Conservation (phyloP, 2,888 invertebrate species). For the Rhagophthalmus giganteus region DNA sequence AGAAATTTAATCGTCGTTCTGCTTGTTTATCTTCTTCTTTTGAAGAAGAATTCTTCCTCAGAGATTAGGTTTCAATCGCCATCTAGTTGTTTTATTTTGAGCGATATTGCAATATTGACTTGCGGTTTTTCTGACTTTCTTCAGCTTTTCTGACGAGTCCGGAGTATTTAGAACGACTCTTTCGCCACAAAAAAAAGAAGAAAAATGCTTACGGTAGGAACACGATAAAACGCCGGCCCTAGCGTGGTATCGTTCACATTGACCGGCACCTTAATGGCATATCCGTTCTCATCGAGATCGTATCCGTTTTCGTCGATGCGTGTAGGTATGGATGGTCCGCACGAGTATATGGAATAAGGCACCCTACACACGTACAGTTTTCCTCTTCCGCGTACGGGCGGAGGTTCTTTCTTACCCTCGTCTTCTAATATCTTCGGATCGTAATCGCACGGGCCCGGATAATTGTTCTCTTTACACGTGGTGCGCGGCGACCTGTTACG, state of each 20-base stretch:
- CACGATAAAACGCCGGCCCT: constrained; percentile 45
- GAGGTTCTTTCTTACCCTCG: constrained; percentile 17
- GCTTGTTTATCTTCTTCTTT: no score
- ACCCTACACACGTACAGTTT: constrained; percentile 45
- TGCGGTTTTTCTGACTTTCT: no score
- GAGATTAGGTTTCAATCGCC: no score
- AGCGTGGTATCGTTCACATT: constrained; percentile 38
- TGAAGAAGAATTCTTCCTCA: no score
- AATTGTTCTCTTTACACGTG: constrained; percentile 28
- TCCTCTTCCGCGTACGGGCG: constrained; percentile 36
- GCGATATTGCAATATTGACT: no score
- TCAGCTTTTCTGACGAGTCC: no score
- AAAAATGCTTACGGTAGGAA: constrained; percentile 31
- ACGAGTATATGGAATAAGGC: constrained; percentile 36
- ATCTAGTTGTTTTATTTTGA: no score
- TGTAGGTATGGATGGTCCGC: constrained; percentile 47
- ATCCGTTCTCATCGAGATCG: constrained; percentile 37
- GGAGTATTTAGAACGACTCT: no score
- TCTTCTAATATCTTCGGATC: constrained; percentile 31
- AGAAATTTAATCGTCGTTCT: no score
- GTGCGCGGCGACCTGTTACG: constrained; percentile 37
- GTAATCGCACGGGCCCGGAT: constrained; percentile 41
- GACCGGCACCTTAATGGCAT: constrained; percentile 41
- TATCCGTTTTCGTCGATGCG: constrained; percentile 49
- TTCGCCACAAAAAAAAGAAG: no score